These are phyloP conservation scores for Corticium candelabrum DNA, from an alignment of 37 sponge, comb jelly and placozoan species.

Conservation along the genomic window DNA sequence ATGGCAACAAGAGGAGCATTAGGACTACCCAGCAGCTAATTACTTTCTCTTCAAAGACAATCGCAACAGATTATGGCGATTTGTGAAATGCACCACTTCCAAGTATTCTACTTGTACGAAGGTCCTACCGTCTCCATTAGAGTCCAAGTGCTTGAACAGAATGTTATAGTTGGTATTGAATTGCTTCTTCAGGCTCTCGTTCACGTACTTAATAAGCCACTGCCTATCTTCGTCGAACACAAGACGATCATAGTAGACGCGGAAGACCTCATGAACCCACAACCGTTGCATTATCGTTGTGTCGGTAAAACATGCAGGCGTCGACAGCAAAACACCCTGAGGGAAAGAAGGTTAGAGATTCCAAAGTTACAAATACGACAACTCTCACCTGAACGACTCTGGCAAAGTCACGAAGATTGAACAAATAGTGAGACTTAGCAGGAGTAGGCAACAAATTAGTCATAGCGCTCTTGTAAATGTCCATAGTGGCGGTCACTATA, in stretches of 20 bases:
- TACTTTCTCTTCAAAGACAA: too few species aligned
- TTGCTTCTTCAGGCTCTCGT: constrained; percentile 35
- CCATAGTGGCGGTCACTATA: constrained; percentile 71
- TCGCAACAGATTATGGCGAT: too few species aligned
- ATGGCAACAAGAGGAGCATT: too few species aligned
- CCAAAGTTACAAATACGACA: not conserved
- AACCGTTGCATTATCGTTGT: constrained; percentile 21
- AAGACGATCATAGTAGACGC: constrained; percentile 96
- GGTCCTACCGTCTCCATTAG: constrained; percentile 76
- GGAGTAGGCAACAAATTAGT: constrained; percentile 89
- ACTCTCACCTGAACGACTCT: constrained; percentile 81
- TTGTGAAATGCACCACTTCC: too few species aligned
- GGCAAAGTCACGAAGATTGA: constrained; percentile 91
- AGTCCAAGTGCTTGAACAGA: constrained; percentile 72
- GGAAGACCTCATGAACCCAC: constrained; percentile 53
- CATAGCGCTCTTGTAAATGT: constrained; percentile 87
- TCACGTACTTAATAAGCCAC: constrained; percentile 74
- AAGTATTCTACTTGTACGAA: too few species aligned
- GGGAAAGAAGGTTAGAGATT: constrained; percentile 8
- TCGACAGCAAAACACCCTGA: constrained; percentile 61
- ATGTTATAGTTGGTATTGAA: constrained; percentile 65
- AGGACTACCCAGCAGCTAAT: too few species aligned
- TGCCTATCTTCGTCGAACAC: constrained; percentile 79
- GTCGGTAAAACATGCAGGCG: constrained; percentile 19
- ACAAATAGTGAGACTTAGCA: constrained; percentile 91